Percentiles rank a stretch among this genome's conserved stretches.
Evolutionary conservation across 2,888 invertebrate species (phyloP).

Genomic region (Synergus umbraculus): DNA sequence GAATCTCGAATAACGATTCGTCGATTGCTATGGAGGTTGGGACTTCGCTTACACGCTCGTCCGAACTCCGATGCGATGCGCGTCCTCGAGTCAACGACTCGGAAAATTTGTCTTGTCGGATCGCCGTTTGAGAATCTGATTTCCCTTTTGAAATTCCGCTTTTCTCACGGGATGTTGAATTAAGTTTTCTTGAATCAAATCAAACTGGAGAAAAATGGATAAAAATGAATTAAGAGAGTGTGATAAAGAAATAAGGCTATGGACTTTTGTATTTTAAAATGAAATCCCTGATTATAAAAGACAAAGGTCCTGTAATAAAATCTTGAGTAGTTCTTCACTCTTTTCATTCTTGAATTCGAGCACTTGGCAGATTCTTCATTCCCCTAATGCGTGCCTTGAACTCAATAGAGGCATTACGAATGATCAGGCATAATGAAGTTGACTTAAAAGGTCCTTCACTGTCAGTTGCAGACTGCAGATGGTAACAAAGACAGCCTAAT

Average conservation of each 20-base stretch:
- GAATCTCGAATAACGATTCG: constrained; percentile 48
- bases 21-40: constrained; percentile 40
- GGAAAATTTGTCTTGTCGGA: constrained; percentile 46
- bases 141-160: neutral
- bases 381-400: constrained; percentile 58
- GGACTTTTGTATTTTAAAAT: no score
- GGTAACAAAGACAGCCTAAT: constrained; percentile 38
- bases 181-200: no score
- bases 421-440: constrained; percentile 64
- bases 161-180: no score
- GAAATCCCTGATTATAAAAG: neutral
- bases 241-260: no score
- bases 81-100: constrained; percentile 34
- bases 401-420: constrained; percentile 65
- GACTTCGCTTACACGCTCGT: constrained; percentile 42
- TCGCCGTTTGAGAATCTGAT: constrained; percentile 22
- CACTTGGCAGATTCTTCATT: neutral
- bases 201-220: no score
- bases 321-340: neutral
- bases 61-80: constrained; percentile 26
- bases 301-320: neutral
- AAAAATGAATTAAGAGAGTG: no score
- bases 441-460: constrained; percentile 48
- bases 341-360: neutral
- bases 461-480: constrained; percentile 42